A percentile compares a stretch with the other conserved stretches of the same genome.
These are phyloP conservation scores for Loripinus fragilis DNA, from an alignment of 2,888 invertebrate genomes.

Conservation along the genomic window DNA sequence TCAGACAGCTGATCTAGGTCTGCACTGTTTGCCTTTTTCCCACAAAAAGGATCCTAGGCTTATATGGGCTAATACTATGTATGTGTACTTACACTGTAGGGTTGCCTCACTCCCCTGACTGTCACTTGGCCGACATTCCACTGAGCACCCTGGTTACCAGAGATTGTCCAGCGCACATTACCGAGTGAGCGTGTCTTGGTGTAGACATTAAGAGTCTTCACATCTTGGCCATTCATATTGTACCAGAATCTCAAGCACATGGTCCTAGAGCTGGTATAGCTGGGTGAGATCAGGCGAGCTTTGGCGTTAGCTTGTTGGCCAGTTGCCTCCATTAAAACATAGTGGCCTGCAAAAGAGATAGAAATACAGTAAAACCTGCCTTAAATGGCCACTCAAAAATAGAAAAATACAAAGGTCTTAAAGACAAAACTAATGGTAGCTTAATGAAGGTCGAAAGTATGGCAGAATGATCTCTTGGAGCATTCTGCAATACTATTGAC, in stretches of 20 bases:
- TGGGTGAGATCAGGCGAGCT: constrained; percentile 68
- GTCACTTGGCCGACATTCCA: constrained; percentile 70
- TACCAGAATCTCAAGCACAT: constrained; percentile 74
- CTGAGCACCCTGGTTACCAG: constrained; percentile 63
- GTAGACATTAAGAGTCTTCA: constrained; percentile 67
- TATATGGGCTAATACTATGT: no score
- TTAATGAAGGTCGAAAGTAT: no score
- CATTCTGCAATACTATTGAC: no score
- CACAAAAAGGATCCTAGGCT: no score
- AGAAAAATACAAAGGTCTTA: no score
- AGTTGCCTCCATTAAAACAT: constrained; percentile 86
- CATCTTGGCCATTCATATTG: constrained; percentile 76
- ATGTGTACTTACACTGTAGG: constrained; percentile 36
- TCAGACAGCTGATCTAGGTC: no score
- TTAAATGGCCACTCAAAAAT: no score
- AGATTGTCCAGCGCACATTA: constrained; percentile 47
- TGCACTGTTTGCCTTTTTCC: no score
- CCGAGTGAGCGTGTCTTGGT: constrained; percentile 42
- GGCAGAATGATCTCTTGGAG: no score
- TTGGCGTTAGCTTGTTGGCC: constrained; percentile 54
- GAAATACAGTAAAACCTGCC: no score
- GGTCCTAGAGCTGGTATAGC: constrained; percentile 49
- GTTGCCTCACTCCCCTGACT: constrained; percentile 35
- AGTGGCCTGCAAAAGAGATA: constrained; percentile 81
- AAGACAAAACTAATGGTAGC: no score